phyloP scores from a whole-genome alignment of 2,888 invertebrate species.

The Scelioninae gen. 2 region DNA sequence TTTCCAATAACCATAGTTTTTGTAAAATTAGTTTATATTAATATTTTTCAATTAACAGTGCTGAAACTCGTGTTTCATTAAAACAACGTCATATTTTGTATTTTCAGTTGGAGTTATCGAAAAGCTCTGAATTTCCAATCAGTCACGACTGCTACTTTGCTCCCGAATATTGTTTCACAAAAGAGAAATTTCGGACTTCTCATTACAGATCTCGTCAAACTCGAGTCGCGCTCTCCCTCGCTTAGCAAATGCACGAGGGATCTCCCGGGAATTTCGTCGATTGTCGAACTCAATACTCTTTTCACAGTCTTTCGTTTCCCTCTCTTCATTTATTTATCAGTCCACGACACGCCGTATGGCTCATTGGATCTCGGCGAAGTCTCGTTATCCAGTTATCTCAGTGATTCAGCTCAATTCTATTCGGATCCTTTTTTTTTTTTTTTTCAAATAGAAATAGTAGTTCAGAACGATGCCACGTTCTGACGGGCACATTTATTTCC shows the following conservation, averaged over 20 bases:
- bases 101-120: no score
- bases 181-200: constrained; percentile 13
- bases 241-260: constrained; percentile 7
- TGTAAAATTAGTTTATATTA: no score
- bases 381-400: constrained; percentile 49
- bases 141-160: no score
- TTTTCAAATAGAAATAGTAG: constrained; percentile 45
- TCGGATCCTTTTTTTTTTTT: constrained; percentile 48
- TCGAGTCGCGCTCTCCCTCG: constrained; percentile 21
- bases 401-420: constrained; percentile 48
- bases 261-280: constrained; percentile 27
- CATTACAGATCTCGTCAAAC: constrained; percentile 12
- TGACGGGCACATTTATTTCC: constrained; percentile 34
- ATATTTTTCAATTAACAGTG: no score
- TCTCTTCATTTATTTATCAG: constrained; percentile 37
- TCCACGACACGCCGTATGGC: constrained; percentile 24
- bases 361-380: constrained; percentile 23
- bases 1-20: no score
- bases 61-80: no score
- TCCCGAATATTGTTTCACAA: constrained; percentile 30
- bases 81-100: no score
- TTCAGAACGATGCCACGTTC: constrained; percentile 26
- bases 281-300: constrained; percentile 27
- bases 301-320: constrained; percentile 43
- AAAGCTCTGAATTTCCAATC: no score